These are phyloP conservation scores for Incurvaria masculella DNA, from an alignment of 2,888 invertebrate genomes.

Conservation along the genomic window DNA sequence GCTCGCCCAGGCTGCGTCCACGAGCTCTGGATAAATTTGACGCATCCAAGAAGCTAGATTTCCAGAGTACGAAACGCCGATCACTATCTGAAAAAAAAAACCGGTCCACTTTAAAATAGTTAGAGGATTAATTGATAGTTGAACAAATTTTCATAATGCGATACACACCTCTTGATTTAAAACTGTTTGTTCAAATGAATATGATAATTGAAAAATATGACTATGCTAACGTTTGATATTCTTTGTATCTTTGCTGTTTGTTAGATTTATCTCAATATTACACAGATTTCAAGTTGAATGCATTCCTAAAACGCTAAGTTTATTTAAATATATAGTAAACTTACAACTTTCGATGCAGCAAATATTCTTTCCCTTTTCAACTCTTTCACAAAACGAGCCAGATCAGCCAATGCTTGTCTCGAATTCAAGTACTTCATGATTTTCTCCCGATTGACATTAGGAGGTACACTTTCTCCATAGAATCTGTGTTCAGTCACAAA, in stretches of 20 bases:
- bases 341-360: constrained; percentile 29
- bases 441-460: constrained; percentile 24
- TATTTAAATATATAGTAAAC: too few relatives aligned
- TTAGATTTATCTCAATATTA: too few relatives aligned
- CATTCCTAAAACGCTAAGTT: too few relatives aligned
- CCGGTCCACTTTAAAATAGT: too few relatives aligned
- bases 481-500: constrained; percentile 38
- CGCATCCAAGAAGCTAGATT: constrained; percentile 45
- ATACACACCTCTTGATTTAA: too few relatives aligned
- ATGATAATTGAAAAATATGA: too few relatives aligned
- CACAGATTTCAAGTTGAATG: too few relatives aligned
- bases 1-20: constrained; percentile 39
- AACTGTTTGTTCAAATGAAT: too few relatives aligned
- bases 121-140: too few relatives aligned
- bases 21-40: constrained; percentile 33
- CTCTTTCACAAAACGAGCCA: constrained; percentile 26
- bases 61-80: constrained; percentile 43
- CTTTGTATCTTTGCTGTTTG: too few relatives aligned
- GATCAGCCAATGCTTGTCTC: constrained; percentile 38
- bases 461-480: constrained; percentile 39
- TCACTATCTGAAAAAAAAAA: constrained; percentile 23
- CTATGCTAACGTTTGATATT: too few relatives aligned
- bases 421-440: constrained; percentile 33
- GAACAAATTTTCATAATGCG: too few relatives aligned
- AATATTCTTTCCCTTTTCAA: constrained; percentile 26